phyloP scores from a whole-genome alignment of 1,140 invertebrate genomes.

The Pseudomyrmex cubaensis region DNA sequence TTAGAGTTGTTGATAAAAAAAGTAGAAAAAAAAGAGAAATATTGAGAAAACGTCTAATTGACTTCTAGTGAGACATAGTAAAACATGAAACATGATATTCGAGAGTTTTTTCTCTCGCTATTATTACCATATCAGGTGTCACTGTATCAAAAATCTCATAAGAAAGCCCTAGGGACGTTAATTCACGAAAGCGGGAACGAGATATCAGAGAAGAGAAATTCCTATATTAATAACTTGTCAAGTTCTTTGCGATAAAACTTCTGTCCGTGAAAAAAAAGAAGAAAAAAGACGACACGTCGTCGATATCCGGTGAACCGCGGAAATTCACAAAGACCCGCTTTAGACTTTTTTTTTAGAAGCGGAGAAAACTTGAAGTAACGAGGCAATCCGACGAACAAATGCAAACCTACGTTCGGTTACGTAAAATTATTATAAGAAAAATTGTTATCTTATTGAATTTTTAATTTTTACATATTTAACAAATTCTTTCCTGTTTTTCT shows the following conservation, averaged over 20 bases:
- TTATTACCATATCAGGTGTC: neutral
- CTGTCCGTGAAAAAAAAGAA: neutral
- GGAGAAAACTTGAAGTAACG: neutral
- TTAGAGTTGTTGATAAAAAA: constrained; percentile 19
- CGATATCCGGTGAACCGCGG: constrained; percentile 20
- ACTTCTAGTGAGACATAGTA: neutral
- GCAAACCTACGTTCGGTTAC: neutral
- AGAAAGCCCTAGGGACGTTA: constrained; percentile 27
- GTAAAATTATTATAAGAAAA: too few species aligned
- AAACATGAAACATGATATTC: neutral
- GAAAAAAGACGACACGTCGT: constrained; percentile 47
- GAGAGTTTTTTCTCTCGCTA: neutral
- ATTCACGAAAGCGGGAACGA: constrained; percentile 11
- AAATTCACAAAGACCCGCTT: constrained; percentile 31
- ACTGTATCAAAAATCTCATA: neutral
- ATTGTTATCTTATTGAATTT: too few species aligned
- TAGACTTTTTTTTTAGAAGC: neutral
- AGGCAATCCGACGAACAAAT: neutral
- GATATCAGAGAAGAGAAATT: constrained; percentile 29
- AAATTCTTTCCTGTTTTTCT: too few species aligned
- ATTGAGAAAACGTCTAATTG: neutral
- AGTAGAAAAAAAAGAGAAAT: neutral
- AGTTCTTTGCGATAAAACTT: constrained; percentile 52
- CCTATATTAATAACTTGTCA: constrained; percentile 49
- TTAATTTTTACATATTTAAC: too few species aligned